Evolutionary conservation across 2,797 vertebrate species (phyloP).

Genomic region (Lacerta bilineata): DNA sequence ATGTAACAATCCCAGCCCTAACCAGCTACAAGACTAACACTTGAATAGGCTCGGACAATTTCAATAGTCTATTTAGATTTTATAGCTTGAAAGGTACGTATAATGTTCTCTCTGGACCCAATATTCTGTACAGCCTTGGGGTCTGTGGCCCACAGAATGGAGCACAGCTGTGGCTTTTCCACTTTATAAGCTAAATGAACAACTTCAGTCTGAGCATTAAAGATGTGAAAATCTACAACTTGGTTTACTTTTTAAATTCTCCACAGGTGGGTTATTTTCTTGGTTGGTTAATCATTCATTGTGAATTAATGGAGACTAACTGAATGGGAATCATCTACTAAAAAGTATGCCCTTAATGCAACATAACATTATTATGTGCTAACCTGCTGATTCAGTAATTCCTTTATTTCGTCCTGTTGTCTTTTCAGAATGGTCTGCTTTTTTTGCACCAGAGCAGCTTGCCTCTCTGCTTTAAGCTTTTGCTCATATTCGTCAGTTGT

Average conservation of each 20-base stretch:
- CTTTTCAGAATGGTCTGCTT: constrained; percentile 65
- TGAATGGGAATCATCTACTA: neutral
- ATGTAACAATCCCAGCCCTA: neutral
- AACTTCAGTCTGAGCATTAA: neutral
- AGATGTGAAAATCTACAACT: neutral
- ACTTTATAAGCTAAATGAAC: neutral
- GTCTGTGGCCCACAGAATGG: neutral
- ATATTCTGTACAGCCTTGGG: neutral
- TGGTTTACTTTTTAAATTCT: neutral
- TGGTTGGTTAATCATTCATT: too few species aligned
- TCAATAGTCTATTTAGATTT: neutral
- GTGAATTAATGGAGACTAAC: neutral
- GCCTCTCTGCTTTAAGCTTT: constrained; percentile 45
- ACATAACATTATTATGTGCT: neutral
- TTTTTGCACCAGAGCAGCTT: constrained; percentile 44
- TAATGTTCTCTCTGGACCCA: neutral
- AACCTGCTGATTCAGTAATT: constrained; percentile 51
- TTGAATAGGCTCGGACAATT: neutral
- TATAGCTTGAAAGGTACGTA: neutral
- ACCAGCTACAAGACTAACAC: neutral
- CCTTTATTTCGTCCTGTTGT: constrained; percentile 61
- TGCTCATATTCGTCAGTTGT: constrained; percentile 59
- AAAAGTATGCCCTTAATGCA: neutral
- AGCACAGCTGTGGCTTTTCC: neutral
- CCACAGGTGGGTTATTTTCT: neutral